A percentile compares a stretch with the other conserved stretches of the same genome.
Conservation (phyloP, 2,113 vertebrate species). For the Aplodontia rufa region DNA sequence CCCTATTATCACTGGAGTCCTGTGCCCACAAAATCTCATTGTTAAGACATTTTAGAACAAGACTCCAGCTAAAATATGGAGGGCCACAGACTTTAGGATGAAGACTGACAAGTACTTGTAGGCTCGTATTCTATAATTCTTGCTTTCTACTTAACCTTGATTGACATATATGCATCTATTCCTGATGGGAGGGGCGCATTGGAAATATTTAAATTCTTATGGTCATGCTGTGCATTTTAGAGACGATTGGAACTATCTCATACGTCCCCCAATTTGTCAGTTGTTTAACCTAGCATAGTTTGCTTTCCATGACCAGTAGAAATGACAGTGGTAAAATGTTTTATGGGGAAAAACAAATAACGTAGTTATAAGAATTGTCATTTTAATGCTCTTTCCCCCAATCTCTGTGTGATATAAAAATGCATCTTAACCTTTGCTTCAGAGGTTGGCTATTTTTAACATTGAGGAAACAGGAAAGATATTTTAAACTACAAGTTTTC, state of each 20-base stretch:
- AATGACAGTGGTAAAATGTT: conserved; percentile 41
- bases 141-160: conserved; percentile 40
- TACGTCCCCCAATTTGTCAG: conserved; percentile 51
- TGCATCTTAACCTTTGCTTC: conserved; percentile 22
- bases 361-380: not conserved
- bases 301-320: conserved; percentile 53
- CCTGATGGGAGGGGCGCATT: not conserved
- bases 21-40: not conserved
- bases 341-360: conserved; percentile 39
- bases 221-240: conserved; percentile 57
- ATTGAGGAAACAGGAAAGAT: not conserved
- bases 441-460: conserved; percentile 24
- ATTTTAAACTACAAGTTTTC: not conserved
- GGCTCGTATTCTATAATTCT: not conserved
- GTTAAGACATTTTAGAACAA: conserved; percentile 4
- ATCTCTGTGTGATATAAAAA: conserved; percentile 9
- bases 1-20: not conserved
- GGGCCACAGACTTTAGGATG: not conserved
- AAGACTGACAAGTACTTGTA: not conserved
- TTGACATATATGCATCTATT: conserved; percentile 36
- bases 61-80: not conserved
- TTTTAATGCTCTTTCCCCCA: not conserved
- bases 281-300: conserved; percentile 53
- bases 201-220: conserved; percentile 67
- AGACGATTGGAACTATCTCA: conserved; percentile 41